Evolutionary conservation across 2,797 vertebrate genomes (phyloP).

Genomic region (Coreius guichenoti): DNA sequence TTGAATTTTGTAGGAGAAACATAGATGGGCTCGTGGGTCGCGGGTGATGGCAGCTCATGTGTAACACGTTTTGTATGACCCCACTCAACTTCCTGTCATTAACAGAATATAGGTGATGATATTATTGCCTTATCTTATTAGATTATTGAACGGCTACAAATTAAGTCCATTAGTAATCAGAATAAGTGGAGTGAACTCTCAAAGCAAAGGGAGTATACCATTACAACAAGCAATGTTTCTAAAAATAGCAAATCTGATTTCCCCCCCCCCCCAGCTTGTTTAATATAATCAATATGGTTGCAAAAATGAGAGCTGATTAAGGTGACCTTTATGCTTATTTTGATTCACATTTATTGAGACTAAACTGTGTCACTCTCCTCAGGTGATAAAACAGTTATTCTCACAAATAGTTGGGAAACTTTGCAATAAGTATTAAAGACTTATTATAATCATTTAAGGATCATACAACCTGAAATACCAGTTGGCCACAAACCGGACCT

Average conservation of each 20-base stretch:
- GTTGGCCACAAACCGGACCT: background rate
- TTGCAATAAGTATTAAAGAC: background rate
- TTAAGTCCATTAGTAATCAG: background rate
- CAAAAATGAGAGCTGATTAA: background rate
- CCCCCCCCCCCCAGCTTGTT: background rate
- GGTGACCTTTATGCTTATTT: background rate
- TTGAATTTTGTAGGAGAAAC: background rate
- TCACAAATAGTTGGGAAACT: background rate
- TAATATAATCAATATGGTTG: background rate
- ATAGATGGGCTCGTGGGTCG: background rate
- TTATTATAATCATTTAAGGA: background rate
- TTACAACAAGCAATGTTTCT: background rate
- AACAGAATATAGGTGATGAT: constrained; percentile 1
- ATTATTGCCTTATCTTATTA: background rate
- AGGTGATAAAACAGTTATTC: background rate
- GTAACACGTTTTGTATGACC: background rate
- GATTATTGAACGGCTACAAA: background rate
- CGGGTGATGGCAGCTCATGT: background rate
- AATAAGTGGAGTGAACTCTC: background rate
- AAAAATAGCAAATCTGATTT: background rate
- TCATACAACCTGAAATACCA: background rate
- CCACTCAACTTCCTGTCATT: background rate
- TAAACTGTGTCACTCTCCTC: background rate
- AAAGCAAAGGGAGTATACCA: background rate
- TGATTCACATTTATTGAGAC: background rate